Conservation (phyloP, 2,888 invertebrate genomes). For the Lymantria dispar region DNA sequence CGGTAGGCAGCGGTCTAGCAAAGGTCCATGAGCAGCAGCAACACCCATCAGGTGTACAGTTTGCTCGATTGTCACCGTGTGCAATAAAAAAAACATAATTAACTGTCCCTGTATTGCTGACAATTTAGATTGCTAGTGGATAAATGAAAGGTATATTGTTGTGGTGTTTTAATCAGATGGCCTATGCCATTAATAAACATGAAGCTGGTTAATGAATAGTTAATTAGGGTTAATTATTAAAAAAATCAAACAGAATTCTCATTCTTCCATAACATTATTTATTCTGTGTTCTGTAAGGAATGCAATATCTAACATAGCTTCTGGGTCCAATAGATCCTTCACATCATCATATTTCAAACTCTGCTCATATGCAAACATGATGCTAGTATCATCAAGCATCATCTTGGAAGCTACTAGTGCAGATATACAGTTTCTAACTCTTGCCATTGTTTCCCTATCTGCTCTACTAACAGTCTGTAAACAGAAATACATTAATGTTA, state of each 20-base stretch:
- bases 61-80: too few species aligned
- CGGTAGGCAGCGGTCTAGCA: too few species aligned
- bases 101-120: too few species aligned
- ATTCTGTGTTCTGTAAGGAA: conserved; percentile 89
- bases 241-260: conserved; percentile 34
- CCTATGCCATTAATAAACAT: too few species aligned
- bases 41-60: too few species aligned
- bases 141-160: too few species aligned
- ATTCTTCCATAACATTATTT: conserved; percentile 64
- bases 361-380: conserved; percentile 94
- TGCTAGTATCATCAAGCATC: conserved; percentile 95
- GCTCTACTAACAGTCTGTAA: conserved; percentile 85
- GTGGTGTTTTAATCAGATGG: too few species aligned
- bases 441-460: conserved; percentile 93
- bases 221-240: too few species aligned
- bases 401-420: conserved; percentile 93
- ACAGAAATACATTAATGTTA: not conserved
- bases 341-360: conserved; percentile 90
- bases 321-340: conserved; percentile 90
- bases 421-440: conserved; percentile 94
- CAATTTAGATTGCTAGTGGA: too few species aligned
- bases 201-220: too few species aligned
- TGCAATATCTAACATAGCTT: conserved; percentile 92
- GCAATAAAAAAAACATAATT: too few species aligned
- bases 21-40: too few species aligned